phyloP scores from a whole-genome alignment of 2,888 invertebrate genomes.

The Caenorhabditis virilis region DNA sequence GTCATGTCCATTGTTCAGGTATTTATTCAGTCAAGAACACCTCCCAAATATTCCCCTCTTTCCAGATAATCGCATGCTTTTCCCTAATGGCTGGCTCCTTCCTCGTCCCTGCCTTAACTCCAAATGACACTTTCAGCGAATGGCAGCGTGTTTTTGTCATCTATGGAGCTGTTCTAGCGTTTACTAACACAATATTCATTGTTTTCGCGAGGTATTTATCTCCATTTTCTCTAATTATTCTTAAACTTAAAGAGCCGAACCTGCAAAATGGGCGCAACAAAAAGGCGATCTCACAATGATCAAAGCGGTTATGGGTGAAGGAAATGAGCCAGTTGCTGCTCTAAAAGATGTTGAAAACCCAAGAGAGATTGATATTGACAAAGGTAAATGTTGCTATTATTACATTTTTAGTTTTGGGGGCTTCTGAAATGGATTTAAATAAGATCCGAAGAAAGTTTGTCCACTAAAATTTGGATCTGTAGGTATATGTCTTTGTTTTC shows the following conservation, averaged over 20 bases:
- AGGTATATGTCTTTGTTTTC: too few species aligned
- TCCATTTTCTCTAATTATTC: not conserved
- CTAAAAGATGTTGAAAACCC: too few species aligned
- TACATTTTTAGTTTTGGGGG: too few species aligned
- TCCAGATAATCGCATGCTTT: conserved; percentile 49
- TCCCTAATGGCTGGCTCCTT: conserved; percentile 54
- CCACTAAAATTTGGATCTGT: too few species aligned
- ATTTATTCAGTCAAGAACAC: not conserved
- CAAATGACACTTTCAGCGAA: conserved; percentile 40
- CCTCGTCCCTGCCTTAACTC: conserved; percentile 51
- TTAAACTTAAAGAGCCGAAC: conserved; percentile 29
- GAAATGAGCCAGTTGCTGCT: too few species aligned
- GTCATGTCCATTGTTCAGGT: conserved; percentile 59
- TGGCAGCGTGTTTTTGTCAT: conserved; percentile 49
- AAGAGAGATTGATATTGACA: too few species aligned
- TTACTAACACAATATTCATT: conserved; percentile 41
- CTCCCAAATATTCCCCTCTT: not conserved
- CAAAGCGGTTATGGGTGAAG: conserved; percentile 20
- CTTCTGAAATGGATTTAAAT: too few species aligned
- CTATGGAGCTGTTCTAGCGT: conserved; percentile 38
- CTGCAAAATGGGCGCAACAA: conserved; percentile 40
- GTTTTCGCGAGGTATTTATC: conserved; percentile 28
- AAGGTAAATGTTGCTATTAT: too few species aligned
- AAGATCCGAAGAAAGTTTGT: too few species aligned
- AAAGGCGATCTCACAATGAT: conserved; percentile 22